phyloP scores from a whole-genome alignment of 2,113 vertebrate genomes.

The Macrotus californicus region DNA sequence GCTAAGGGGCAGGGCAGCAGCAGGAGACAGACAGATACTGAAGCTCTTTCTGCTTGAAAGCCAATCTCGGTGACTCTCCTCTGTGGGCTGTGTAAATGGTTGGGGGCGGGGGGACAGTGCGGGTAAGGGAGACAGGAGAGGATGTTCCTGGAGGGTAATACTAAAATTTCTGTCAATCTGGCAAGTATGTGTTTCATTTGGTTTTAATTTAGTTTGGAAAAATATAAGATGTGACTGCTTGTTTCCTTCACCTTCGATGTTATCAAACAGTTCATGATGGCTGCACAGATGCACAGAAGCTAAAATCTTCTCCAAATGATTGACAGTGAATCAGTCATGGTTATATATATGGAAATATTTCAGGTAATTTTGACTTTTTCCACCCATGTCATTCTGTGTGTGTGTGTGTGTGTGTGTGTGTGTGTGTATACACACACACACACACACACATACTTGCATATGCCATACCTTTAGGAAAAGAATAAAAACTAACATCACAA shows the following conservation, averaged over 20 bases:
- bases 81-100: neutral
- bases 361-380: neutral
- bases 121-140: neutral
- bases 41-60: neutral
- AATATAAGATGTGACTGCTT: neutral
- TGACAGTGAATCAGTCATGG: neutral
- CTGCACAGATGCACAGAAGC: neutral
- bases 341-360: conserved; percentile 14
- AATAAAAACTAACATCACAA: neutral
- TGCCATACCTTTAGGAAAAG: neutral
- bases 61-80: neutral
- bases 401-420: no score
- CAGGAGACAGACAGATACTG: neutral
- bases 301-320: neutral
- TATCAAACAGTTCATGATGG: neutral
- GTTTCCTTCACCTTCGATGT: conserved; percentile 39
- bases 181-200: neutral
- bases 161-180: neutral
- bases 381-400: neutral
- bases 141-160: neutral
- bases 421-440: no score
- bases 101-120: no score
- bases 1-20: neutral
- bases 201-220: conserved; percentile 28
- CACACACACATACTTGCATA: no score